These are phyloP conservation scores for Falco novaeseelandiae DNA, from an alignment of 2,797 vertebrate species.

Conservation along the genomic window DNA sequence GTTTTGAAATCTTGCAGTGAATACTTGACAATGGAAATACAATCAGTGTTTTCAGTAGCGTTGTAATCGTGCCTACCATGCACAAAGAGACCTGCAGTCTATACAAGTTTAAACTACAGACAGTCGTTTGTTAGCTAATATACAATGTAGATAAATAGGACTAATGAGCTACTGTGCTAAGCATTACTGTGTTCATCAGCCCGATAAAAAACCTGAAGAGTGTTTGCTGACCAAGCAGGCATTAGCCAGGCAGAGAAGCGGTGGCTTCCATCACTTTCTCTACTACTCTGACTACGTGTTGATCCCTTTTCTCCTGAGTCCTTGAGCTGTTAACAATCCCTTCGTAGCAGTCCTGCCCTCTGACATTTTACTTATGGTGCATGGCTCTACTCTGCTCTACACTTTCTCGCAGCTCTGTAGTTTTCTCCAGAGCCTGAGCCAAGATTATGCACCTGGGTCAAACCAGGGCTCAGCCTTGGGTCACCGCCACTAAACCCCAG, in stretches of 20 bases:
- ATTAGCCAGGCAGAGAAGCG: neutral
- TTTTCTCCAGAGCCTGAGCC: neutral
- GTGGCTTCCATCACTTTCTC: neutral
- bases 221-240: neutral
- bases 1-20: neutral
- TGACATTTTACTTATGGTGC: neutral
- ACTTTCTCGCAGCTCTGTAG: neutral
- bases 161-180: neutral
- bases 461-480: neutral
- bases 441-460: neutral
- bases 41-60: neutral
- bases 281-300: neutral
- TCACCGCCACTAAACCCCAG: neutral
- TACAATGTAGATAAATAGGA: neutral
- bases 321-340: neutral
- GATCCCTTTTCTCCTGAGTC: neutral
- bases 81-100: neutral
- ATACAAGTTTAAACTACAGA: neutral
- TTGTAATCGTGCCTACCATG: neutral
- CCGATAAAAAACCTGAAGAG: neutral
- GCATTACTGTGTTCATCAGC: neutral
- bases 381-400: neutral
- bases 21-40: neutral
- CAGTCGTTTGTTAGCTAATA: neutral
- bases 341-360: neutral